These are phyloP conservation scores for Cryptocephalus moraei DNA, from an alignment of 2,888 invertebrate genomes.

Conservation along the genomic window DNA sequence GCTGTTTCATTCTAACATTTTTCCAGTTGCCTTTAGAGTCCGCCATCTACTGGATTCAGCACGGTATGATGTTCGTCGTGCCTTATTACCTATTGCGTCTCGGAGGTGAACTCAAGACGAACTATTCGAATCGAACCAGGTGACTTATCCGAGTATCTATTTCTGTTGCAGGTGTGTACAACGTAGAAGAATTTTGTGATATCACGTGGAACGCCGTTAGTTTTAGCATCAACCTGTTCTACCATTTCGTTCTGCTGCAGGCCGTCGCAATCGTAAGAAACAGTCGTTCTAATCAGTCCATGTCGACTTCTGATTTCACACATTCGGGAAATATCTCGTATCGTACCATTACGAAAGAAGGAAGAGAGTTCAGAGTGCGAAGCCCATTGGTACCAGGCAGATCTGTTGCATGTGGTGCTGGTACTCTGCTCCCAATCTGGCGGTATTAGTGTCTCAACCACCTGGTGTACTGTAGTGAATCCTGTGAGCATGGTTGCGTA, in stretches of 20 bases:
- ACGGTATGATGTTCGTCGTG: slow-evolving; percentile 88
- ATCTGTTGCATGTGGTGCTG: too few species aligned
- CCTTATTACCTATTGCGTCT: slow-evolving; percentile 83
- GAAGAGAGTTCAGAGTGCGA: too few species aligned
- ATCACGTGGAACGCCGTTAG: slow-evolving; percentile 73
- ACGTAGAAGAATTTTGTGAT: slow-evolving; percentile 63
- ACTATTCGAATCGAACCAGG: too few species aligned
- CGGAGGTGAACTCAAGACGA: slow-evolving; percentile 55
- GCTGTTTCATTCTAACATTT: slow-evolving; percentile 4
- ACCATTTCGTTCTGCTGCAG: slow-evolving; percentile 76
- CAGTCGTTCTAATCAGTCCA: background rate
- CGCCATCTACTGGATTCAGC: slow-evolving; percentile 91
- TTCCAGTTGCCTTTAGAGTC: slow-evolving; percentile 82
- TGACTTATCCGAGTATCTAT: background rate
- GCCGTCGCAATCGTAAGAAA: slow-evolving; percentile 51
- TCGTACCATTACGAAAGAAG: too few species aligned
- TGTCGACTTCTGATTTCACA: too few species aligned
- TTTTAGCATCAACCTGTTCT: slow-evolving; percentile 66
- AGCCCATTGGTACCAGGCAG: too few species aligned
- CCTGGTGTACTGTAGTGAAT: too few species aligned
- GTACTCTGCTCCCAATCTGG: too few species aligned
- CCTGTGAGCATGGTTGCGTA: too few species aligned
- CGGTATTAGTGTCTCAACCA: too few species aligned
- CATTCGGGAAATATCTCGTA: too few species aligned
- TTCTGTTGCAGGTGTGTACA: slow-evolving; percentile 64